Conservation (phyloP, 2,888 invertebrate species). For the Thyatira batis region DNA sequence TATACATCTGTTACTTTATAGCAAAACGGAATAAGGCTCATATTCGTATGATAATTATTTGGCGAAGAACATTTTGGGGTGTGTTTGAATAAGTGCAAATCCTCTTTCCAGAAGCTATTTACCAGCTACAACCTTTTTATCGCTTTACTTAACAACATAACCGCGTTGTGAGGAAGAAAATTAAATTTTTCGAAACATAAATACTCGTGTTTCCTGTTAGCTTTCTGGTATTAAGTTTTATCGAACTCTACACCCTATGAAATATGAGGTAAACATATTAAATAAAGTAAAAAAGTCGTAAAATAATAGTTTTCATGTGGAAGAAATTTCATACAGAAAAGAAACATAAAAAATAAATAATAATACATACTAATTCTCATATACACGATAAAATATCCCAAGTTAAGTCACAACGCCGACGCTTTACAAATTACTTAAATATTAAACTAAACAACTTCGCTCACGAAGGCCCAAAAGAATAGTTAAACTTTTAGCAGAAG, state of each 20-base stretch:
- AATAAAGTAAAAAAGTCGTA: too few relatives aligned
- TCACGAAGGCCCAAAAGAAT: constrained; percentile 1
- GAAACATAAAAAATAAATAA: too few relatives aligned
- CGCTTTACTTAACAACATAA: constrained; percentile 37
- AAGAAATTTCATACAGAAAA: too few relatives aligned
- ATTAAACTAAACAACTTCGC: too few relatives aligned
- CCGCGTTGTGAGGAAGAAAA: constrained; percentile 22
- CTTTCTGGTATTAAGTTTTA: too few relatives aligned
- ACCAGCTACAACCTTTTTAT: constrained; percentile 34
- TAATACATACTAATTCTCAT: constrained; percentile 1
- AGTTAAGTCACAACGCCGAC: too few relatives aligned
- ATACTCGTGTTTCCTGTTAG: constrained; percentile 12
- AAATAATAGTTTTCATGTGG: too few relatives aligned
- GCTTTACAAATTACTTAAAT: too few relatives aligned
- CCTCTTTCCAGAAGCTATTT: constrained; percentile 41
- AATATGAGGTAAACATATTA: too few relatives aligned
- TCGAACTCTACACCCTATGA: too few relatives aligned
- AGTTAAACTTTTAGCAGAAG: neutral
- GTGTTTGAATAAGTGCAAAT: constrained; percentile 36
- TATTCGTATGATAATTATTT: neutral
- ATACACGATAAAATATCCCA: too few relatives aligned
- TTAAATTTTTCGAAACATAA: constrained; percentile 19
- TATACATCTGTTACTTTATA: neutral
- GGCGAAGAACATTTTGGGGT: neutral
- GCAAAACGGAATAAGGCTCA: neutral